Conservation (phyloP, 2,888 invertebrate species). For the Drosophila mayaguana region DNA sequence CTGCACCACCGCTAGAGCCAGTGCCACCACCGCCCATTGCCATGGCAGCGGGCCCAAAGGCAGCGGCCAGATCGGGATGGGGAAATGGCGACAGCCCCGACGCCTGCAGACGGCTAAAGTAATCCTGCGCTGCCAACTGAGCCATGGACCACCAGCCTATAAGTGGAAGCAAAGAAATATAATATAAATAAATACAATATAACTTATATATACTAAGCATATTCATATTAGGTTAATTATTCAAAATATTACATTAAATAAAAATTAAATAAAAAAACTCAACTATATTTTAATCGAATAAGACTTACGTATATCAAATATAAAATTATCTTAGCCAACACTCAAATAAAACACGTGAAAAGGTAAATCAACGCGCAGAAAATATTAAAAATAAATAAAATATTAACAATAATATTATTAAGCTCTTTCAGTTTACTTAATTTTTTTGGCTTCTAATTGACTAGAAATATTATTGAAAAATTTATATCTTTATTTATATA, state of each 20-base stretch:
- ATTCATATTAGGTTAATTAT: no score
- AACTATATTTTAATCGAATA: background rate
- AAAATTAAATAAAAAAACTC: background rate
- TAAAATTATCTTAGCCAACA: background rate
- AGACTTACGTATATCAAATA: background rate
- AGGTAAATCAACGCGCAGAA: no score
- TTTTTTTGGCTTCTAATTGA: no score
- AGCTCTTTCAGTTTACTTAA: no score
- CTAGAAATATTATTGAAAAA: no score
- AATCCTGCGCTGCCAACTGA: slow-evolving; percentile 95
- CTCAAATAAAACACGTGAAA: no score
- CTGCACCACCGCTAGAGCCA: slow-evolving; percentile 82
- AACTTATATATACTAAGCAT: background rate
- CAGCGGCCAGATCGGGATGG: slow-evolving; percentile 88
- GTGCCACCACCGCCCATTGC: slow-evolving; percentile 78
- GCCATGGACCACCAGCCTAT: slow-evolving; percentile 97
- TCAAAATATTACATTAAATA: background rate
- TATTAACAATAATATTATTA: no score
- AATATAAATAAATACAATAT: background rate
- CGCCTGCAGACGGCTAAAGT: slow-evolving; percentile 92
- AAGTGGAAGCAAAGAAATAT: slow-evolving; percentile 3
- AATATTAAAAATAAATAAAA: no score
- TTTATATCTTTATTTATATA: no score
- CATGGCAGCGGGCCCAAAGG: slow-evolving; percentile 85
- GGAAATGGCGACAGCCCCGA: slow-evolving; percentile 91